These are phyloP conservation scores for Seriola aureovittata DNA, from an alignment of 2,113 vertebrate genomes.

Conservation along the genomic window DNA sequence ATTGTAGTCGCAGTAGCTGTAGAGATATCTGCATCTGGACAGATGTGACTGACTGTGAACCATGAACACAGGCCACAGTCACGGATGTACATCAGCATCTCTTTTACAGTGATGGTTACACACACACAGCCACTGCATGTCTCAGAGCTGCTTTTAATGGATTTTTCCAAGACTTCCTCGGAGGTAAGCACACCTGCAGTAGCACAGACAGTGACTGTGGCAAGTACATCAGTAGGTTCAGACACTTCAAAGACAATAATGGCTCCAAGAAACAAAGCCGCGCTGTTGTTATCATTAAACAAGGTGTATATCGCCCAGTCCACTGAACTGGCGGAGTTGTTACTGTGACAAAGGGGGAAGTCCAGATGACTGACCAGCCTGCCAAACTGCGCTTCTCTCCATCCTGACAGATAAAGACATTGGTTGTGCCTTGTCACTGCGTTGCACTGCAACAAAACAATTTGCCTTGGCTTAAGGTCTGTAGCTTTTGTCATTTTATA, in stretches of 20 bases:
- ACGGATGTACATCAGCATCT: not conserved
- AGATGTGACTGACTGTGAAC: not conserved
- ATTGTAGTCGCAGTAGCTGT: not conserved
- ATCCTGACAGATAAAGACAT: conserved; percentile 66
- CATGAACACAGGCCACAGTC: not conserved
- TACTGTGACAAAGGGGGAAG: conserved; percentile 42
- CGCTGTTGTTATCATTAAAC: conserved; percentile 34
- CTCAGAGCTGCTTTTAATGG: not conserved
- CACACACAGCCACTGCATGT: not conserved
- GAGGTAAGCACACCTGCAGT: not conserved
- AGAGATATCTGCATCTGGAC: not conserved
- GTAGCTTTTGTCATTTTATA: conserved; percentile 62
- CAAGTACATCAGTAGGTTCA: not conserved
- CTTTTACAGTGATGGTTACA: not conserved
- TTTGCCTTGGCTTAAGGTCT: conserved; percentile 71
- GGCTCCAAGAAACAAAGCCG: conserved; percentile 28
- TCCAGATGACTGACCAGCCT: conserved; percentile 59
- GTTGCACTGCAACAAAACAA: conserved; percentile 65
- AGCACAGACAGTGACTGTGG: not conserved
- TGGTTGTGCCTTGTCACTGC: conserved; percentile 54
- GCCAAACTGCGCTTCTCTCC: conserved; percentile 25
- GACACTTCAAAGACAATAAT: conserved; percentile 39
- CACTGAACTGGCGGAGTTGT: conserved; percentile 38
- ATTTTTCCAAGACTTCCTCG: conserved; percentile 2
- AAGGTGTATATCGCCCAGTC: conserved; percentile 6